Conservation (phyloP, 1,140 invertebrate genomes). For the Brachionus sp. region DNA sequence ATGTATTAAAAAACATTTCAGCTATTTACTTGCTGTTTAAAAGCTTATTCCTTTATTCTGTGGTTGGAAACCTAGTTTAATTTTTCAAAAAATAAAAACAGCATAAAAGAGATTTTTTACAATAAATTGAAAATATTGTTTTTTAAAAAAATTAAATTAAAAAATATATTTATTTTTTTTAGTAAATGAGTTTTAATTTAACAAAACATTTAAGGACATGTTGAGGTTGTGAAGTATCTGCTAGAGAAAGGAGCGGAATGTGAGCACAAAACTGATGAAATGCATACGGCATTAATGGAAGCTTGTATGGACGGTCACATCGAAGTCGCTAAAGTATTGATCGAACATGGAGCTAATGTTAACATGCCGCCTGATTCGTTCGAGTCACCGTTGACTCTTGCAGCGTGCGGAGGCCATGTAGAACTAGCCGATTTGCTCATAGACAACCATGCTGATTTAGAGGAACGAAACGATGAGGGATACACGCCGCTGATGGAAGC, state of each 20-base stretch:
- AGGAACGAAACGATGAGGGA: constrained; percentile 98
- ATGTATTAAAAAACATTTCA: too few species aligned
- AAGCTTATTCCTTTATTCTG: too few species aligned
- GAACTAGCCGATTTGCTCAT: constrained; percentile 86
- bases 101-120: too few species aligned
- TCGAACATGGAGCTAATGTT: constrained; percentile 75
- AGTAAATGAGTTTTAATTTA: too few species aligned
- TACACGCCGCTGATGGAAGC: constrained; percentile 95
- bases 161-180: neutral
- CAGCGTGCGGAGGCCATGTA: constrained; percentile 95
- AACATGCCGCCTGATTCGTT: constrained; percentile 73
- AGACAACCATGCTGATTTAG: constrained; percentile 93
- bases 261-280: constrained; percentile 88
- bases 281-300: constrained; percentile 99
- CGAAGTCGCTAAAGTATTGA: constrained; percentile 61
- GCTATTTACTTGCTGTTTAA: too few species aligned
- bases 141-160: too few species aligned
- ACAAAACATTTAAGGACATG: constrained; percentile 49
- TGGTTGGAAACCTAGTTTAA: too few species aligned
- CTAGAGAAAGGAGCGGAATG: constrained; percentile 62
- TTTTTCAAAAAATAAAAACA: too few species aligned
- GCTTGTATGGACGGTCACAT: constrained; percentile 97
- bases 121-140: too few species aligned
- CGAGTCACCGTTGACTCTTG: constrained; percentile 93
- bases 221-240: constrained; percentile 68